Conservation (phyloP, 2,888 invertebrate genomes). For the Agriopis aurantiaria region DNA sequence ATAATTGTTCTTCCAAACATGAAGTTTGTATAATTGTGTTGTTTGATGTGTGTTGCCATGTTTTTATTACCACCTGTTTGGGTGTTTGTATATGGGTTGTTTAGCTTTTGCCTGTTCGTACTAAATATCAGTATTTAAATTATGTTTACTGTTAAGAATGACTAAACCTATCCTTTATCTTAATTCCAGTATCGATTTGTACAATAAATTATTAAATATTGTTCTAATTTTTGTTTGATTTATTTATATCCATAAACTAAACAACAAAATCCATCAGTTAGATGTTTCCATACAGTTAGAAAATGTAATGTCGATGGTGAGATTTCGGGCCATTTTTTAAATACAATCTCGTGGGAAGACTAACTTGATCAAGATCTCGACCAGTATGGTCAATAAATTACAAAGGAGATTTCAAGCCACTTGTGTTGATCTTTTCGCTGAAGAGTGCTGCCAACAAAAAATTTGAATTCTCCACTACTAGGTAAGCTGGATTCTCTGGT, state of each 20-base stretch:
- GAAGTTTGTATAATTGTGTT: slow-evolving; percentile 24
- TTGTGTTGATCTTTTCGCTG: no score
- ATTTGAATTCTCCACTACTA: no score
- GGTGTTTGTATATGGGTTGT: slow-evolving; percentile 80
- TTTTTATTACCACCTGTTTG: slow-evolving; percentile 61
- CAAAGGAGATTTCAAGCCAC: no score
- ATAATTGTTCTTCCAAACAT: slow-evolving; percentile 25
- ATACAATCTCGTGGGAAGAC: no score
- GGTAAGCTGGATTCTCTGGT: no score
- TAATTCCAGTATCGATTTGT: slow-evolving; percentile 83
- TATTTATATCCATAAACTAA: not conserved
- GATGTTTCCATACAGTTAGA: no score
- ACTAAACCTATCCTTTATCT: slow-evolving; percentile 76
- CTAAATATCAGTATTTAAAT: slow-evolving; percentile 68
- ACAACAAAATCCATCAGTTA: no score
- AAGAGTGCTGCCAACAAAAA: no score
- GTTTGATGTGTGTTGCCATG: slow-evolving; percentile 36
- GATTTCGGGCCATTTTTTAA: no score
- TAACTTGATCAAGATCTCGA: no score
- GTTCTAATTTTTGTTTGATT: slow-evolving; percentile 60
- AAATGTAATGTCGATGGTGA: no score
- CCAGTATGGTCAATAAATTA: no score
- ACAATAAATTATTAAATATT: slow-evolving; percentile 79
- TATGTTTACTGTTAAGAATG: slow-evolving; percentile 71
- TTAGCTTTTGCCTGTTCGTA: slow-evolving; percentile 68